These are phyloP conservation scores for Cephus rjabovi DNA, from an alignment of 2,888 invertebrate genomes.

Conservation along the genomic window DNA sequence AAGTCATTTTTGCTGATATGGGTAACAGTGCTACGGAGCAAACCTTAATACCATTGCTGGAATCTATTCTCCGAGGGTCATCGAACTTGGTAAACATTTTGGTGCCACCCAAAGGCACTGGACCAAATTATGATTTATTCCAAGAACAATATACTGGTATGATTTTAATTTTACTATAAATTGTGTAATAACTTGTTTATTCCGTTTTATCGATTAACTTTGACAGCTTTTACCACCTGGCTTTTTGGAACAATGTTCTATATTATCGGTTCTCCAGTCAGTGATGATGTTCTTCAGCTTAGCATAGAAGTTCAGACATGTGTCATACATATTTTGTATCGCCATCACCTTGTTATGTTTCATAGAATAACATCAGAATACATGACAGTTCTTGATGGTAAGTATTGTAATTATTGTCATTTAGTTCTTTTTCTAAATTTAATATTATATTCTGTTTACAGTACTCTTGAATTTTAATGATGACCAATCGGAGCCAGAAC, in stretches of 20 bases:
- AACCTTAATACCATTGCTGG: slow-evolving; percentile 72
- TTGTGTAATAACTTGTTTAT: slow-evolving; percentile 17
- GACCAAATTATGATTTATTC: slow-evolving; percentile 34
- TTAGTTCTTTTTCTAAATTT: slow-evolving; percentile 65
- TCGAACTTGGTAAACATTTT: slow-evolving; percentile 52
- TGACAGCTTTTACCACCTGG: slow-evolving; percentile 74
- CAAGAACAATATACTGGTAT: slow-evolving; percentile 47
- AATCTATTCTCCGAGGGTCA: slow-evolving; percentile 63
- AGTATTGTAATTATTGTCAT: slow-evolving; percentile 8
- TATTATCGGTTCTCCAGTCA: slow-evolving; percentile 69
- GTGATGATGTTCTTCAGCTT: slow-evolving; percentile 39
- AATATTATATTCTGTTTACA: slow-evolving; percentile 50
- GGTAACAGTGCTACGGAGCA: slow-evolving; percentile 71
- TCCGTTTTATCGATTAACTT: slow-evolving; percentile 21
- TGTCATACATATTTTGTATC: slow-evolving; percentile 55
- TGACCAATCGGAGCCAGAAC: slow-evolving; percentile 22
- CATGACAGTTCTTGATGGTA: slow-evolving; percentile 52
- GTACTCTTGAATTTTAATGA: slow-evolving; percentile 50
- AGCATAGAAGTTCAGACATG: slow-evolving; percentile 57
- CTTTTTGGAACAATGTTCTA: slow-evolving; percentile 76
- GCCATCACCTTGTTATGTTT: slow-evolving; percentile 48
- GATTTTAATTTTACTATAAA: slow-evolving; percentile 62
- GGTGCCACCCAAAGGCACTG: slow-evolving; percentile 45
- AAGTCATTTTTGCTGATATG: slow-evolving; percentile 71
- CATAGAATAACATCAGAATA: slow-evolving; percentile 49